Conservation (phyloP, 2,888 invertebrate species). For the Clitarchus hookeri region DNA sequence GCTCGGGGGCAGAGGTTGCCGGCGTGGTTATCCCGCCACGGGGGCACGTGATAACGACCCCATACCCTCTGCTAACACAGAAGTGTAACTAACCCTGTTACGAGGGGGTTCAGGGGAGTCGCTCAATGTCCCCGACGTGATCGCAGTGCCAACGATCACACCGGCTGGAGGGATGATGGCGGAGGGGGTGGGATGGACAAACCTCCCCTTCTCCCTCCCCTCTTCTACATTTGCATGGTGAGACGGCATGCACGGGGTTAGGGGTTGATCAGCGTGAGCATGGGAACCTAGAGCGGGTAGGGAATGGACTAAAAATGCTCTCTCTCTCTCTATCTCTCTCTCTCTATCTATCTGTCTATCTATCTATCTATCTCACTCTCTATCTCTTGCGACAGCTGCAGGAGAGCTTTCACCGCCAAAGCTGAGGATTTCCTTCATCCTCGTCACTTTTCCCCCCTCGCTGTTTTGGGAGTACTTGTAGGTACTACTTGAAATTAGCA, state of each 20-base stretch:
- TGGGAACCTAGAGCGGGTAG: too few relatives aligned
- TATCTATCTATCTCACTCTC: background rate
- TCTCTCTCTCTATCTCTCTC: background rate
- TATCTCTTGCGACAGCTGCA: background rate
- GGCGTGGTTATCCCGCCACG: background rate
- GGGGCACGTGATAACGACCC: slow-evolving; percentile 11
- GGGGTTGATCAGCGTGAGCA: too few relatives aligned
- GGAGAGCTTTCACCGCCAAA: background rate
- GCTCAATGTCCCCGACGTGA: slow-evolving; percentile 14
- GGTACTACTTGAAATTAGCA: too few relatives aligned
- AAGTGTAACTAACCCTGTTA: background rate
- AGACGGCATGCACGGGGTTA: too few relatives aligned
- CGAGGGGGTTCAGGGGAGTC: background rate
- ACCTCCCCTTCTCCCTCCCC: background rate
- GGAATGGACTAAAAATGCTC: background rate
- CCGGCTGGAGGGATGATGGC: background rate
- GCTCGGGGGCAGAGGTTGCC: background rate
- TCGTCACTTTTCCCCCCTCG: too few relatives aligned
- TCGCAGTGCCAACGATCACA: background rate
- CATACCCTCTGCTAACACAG: background rate
- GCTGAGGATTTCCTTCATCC: background rate
- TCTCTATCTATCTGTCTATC: too few relatives aligned
- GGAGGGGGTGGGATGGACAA: background rate
- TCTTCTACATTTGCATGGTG: too few relatives aligned
- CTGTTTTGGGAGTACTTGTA: too few relatives aligned